phyloP scores from a whole-genome alignment of 2,888 invertebrate species.

The Lymantria monacha region DNA sequence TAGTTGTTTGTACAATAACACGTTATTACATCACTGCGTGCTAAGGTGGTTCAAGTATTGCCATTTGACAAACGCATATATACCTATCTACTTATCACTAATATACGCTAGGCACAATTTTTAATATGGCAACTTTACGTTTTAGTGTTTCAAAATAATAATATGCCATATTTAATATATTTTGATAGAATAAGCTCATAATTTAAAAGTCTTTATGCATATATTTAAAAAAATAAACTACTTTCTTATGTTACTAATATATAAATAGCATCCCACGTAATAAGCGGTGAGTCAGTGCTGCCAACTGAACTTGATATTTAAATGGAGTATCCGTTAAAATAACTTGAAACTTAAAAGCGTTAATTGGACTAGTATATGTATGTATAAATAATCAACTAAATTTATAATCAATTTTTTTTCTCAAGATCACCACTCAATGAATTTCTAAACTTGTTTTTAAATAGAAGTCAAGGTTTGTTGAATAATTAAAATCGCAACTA shows the following conservation, averaged over 20 bases:
- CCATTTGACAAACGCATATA: no score
- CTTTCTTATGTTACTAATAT: constrained; percentile 23
- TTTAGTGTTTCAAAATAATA: no score
- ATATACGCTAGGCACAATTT: no score
- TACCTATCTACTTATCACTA: no score
- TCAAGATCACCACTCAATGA: constrained; percentile 4
- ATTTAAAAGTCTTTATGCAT: no score
- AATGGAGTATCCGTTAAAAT: background rate
- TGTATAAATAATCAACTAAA: background rate
- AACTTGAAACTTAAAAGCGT: constrained; percentile 3
- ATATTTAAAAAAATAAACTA: no score
- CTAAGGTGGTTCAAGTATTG: no score
- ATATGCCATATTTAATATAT: no score
- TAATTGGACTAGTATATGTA: background rate
- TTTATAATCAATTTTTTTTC: background rate
- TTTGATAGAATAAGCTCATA: no score
- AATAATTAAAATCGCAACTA: constrained; percentile 6
- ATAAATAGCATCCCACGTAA: constrained; percentile 22
- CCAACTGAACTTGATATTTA: constrained; percentile 17
- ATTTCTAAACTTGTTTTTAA: constrained; percentile 16
- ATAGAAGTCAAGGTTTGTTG: constrained; percentile 20
- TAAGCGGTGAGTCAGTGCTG: constrained; percentile 26
- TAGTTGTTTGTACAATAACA: no score
- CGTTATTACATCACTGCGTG: no score
- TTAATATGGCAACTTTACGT: no score